A percentile compares a stretch with the other conserved stretches of the same genome.
These are phyloP conservation scores for Athene noctua DNA, from an alignment of 2,113 vertebrate species.

Conservation along the genomic window DNA sequence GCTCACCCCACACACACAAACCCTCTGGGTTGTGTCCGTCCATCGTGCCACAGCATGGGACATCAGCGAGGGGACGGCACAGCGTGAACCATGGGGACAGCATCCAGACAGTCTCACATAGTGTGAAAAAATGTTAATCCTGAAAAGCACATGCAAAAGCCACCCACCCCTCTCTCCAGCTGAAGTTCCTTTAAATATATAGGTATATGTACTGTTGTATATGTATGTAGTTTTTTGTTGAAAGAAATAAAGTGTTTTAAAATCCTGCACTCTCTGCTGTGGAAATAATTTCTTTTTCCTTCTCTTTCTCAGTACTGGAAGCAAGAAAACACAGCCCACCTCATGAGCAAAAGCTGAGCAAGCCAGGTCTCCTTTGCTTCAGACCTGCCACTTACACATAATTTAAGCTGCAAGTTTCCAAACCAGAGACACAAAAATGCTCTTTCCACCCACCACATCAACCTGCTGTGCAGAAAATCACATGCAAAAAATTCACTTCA, in stretches of 20 bases:
- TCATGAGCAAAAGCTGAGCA: background rate
- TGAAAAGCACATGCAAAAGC: background rate
- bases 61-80: background rate
- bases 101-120: background rate
- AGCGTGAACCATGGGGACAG: background rate
- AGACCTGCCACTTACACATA: background rate
- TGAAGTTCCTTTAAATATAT: background rate
- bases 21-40: accelerated
- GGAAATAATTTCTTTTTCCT: background rate
- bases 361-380: constrained; percentile 6
- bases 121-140: background rate
- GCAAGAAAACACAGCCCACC: background rate
- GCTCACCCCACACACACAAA: accelerated
- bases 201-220: background rate
- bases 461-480: background rate
- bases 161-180: background rate
- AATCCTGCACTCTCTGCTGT: background rate
- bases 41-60: accelerated
- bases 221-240: background rate
- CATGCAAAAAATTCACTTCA: background rate
- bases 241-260: background rate
- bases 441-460: background rate
- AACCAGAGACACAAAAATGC: background rate
- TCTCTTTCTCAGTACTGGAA: background rate
- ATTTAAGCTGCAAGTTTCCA: constrained; percentile 5